phyloP scores from a whole-genome alignment of 1,140 invertebrate genomes.

The Lordiphosa collinella region DNA sequence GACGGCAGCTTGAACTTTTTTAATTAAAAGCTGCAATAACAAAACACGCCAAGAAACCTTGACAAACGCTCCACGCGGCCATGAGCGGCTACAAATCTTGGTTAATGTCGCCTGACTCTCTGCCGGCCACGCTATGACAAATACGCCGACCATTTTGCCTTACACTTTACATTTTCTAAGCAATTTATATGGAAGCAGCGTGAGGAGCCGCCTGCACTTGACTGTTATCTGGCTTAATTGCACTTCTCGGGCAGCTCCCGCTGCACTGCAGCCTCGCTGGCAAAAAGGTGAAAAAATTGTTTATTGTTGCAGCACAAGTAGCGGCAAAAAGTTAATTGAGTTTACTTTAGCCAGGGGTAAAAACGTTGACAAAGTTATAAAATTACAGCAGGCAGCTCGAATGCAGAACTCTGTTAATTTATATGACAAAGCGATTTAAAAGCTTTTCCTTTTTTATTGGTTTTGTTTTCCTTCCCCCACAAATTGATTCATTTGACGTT shows the following conservation, averaged over 20 bases:
- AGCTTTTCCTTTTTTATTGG: not conserved
- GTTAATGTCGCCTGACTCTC: conserved; percentile 60
- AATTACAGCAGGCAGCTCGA: conserved; percentile 41
- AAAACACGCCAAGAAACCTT: conserved; percentile 33
- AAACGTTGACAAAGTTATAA: conserved; percentile 74
- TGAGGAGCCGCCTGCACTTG: conserved; percentile 54
- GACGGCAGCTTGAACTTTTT: conserved; percentile 53
- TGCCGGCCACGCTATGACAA: conserved; percentile 58
- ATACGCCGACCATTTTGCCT: conserved; percentile 41
- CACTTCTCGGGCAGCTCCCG: conserved; percentile 33
- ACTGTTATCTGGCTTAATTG: conserved; percentile 72
- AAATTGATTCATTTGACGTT: conserved; percentile 51
- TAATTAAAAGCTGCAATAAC: conserved; percentile 65
- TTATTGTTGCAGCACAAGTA: conserved; percentile 56
- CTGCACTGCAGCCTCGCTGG: not conserved
- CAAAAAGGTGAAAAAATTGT: conserved; percentile 65
- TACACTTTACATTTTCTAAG: conserved; percentile 70
- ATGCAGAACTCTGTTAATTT: conserved; percentile 56
- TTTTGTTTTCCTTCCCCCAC: conserved; percentile 12
- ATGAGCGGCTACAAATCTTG: conserved; percentile 69
- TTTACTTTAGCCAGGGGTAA: conserved; percentile 65
- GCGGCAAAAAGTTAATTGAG: conserved; percentile 70
- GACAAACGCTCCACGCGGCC: conserved; percentile 47
- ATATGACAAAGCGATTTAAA: conserved; percentile 53
- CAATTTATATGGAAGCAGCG: conserved; percentile 55